A percentile compares a stretch with the other conserved stretches of the same genome.
Evolutionary conservation across 2,797 vertebrate genomes (phyloP).

Genomic region (Chiroxiphia lanceolata): DNA sequence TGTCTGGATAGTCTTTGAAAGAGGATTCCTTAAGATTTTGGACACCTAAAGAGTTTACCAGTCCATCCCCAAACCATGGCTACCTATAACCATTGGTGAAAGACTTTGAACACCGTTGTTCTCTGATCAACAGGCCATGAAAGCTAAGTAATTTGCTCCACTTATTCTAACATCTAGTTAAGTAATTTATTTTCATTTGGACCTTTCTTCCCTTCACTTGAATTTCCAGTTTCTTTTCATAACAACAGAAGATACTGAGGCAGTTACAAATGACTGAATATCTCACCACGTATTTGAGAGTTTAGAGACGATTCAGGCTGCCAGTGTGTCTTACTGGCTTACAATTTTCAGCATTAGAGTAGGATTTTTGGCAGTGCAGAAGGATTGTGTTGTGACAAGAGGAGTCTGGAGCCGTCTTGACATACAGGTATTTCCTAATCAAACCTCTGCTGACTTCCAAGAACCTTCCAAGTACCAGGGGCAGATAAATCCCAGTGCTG

Average conservation of each 20-base stretch:
- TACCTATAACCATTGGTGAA: not conserved
- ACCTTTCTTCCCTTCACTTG: not conserved
- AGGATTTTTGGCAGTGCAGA: not conserved
- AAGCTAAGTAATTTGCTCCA: not conserved
- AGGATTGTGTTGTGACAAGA: not conserved
- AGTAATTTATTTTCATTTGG: not conserved
- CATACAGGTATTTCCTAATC: not conserved
- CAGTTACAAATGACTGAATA: not conserved
- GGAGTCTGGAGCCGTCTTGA: not conserved
- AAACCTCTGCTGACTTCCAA: not conserved
- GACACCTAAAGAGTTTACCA: not conserved
- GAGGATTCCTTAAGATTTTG: not conserved
- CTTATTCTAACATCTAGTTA: not conserved
- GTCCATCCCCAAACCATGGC: not conserved
- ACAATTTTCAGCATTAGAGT: not conserved
- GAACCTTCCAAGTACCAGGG: too few relatives aligned
- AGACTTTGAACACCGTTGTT: not conserved
- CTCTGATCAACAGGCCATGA: not conserved
- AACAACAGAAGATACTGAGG: not conserved
- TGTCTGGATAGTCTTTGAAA: not conserved
- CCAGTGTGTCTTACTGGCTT: not conserved
- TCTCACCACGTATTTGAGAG: not conserved
- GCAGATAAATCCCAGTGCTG: not conserved
- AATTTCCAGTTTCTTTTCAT: not conserved
- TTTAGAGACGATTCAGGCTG: not conserved